These are phyloP conservation scores for Eilema depressum DNA, from an alignment of 2,888 invertebrate genomes.

Conservation along the genomic window DNA sequence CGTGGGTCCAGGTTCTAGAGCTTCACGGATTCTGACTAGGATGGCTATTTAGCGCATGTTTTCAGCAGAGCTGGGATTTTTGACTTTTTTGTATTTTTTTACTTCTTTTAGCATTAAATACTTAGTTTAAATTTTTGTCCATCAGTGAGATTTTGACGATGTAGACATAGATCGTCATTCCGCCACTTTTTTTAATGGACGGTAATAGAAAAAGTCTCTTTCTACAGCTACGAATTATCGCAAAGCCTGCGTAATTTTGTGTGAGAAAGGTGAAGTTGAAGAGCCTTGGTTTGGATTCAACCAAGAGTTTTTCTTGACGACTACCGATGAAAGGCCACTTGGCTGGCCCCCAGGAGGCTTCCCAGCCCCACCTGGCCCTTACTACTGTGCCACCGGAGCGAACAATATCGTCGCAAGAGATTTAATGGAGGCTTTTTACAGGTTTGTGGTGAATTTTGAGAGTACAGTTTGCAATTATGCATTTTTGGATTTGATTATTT, in stretches of 20 bases:
- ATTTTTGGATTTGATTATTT: no score
- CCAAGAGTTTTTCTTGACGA: slow-evolving; percentile 86
- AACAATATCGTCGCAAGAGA: slow-evolving; percentile 92
- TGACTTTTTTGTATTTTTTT: no score
- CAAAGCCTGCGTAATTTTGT: slow-evolving; percentile 80
- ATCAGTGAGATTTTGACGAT: no score
- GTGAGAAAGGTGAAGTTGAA: slow-evolving; percentile 86
- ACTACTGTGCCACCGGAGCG: slow-evolving; percentile 95
- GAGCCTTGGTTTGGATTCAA: slow-evolving; percentile 92
- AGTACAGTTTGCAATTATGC: no score
- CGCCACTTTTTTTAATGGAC: no score
- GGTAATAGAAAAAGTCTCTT: slow-evolving; percentile 8
- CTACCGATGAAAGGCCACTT: slow-evolving; percentile 87
- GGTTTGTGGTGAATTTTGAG: slow-evolving; percentile 56
- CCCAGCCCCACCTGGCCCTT: slow-evolving; percentile 91
- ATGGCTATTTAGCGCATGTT: no score
- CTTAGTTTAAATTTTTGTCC: no score
- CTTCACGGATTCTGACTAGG: no score
- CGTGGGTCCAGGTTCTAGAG: no score
- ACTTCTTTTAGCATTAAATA: no score
- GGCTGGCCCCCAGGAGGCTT: slow-evolving; percentile 92
- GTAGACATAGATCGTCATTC: no score
- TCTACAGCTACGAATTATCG: slow-evolving; percentile 70
- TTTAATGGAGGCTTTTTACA: slow-evolving; percentile 92
- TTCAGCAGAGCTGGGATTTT: no score